These are phyloP conservation scores for Microcebus lehilahytsara DNA, from an alignment of 2,113 vertebrate species.

Conservation along the genomic window DNA sequence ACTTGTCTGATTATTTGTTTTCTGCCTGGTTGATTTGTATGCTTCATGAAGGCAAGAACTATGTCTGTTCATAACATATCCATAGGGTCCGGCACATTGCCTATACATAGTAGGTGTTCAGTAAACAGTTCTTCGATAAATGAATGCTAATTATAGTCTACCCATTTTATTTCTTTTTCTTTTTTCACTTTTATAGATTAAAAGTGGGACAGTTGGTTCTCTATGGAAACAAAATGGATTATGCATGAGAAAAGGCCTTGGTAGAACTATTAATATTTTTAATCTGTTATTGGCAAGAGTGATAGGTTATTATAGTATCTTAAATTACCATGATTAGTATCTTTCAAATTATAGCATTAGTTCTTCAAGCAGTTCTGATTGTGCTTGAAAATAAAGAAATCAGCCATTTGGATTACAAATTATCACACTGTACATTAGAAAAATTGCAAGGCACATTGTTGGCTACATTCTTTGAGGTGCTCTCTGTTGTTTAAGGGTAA, in stretches of 20 bases:
- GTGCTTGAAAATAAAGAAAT: background rate
- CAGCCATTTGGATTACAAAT: background rate
- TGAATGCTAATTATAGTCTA: background rate
- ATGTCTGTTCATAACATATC: background rate
- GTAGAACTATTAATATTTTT: background rate
- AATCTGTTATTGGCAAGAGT: background rate
- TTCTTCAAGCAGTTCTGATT: background rate
- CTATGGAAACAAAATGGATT: background rate
- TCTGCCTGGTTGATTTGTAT: background rate
- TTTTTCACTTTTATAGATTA: background rate
- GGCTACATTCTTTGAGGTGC: background rate
- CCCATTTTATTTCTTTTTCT: background rate
- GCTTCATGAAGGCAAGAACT: background rate
- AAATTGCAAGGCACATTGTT: background rate
- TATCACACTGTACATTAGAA: background rate
- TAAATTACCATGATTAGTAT: background rate
- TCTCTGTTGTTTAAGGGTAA: background rate
- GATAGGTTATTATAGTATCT: background rate
- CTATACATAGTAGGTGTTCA: background rate
- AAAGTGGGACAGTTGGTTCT: background rate
- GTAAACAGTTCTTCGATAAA: slow-evolving; percentile 8
- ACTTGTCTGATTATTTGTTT: background rate
- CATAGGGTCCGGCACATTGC: background rate
- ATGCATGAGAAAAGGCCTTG: background rate
- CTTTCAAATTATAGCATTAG: slow-evolving; percentile 24